Evolutionary conservation across 2,797 vertebrate genomes (phyloP).

Genomic region (Xiphorhynchus erythropygius): DNA sequence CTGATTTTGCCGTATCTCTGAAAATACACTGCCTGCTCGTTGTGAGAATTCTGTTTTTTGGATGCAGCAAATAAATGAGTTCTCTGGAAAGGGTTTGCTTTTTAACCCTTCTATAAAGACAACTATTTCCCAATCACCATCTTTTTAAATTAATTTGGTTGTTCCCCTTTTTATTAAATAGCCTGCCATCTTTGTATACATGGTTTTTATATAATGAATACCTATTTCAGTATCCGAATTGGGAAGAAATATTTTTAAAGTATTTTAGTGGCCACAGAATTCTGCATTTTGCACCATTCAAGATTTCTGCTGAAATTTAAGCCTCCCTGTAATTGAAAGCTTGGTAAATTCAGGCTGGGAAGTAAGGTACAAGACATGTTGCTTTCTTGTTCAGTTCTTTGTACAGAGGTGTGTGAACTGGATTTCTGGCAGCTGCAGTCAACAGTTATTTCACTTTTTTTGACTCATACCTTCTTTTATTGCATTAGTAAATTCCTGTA

Average conservation of each 20-base stretch:
- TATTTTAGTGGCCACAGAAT: not conserved
- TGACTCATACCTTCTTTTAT: not conserved
- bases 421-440: not conserved
- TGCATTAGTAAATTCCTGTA: not conserved
- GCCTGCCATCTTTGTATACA: not conserved
- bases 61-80: not conserved
- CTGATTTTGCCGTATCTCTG: not conserved
- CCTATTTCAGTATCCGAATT: not conserved
- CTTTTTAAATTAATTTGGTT: not conserved
- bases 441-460: not conserved
- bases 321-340: not conserved
- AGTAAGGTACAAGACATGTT: not conserved
- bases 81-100: not conserved
- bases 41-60: not conserved
- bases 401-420: not conserved
- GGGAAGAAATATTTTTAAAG: not conserved
- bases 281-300: accelerated
- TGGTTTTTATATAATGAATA: not conserved
- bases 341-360: not conserved
- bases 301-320: not conserved
- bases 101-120: not conserved
- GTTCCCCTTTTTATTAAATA: not conserved
- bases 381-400: not conserved
- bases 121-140: not conserved
- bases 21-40: not conserved